phyloP scores from a whole-genome alignment of 2,888 invertebrate genomes.

The Dermolepida albohirtum region DNA sequence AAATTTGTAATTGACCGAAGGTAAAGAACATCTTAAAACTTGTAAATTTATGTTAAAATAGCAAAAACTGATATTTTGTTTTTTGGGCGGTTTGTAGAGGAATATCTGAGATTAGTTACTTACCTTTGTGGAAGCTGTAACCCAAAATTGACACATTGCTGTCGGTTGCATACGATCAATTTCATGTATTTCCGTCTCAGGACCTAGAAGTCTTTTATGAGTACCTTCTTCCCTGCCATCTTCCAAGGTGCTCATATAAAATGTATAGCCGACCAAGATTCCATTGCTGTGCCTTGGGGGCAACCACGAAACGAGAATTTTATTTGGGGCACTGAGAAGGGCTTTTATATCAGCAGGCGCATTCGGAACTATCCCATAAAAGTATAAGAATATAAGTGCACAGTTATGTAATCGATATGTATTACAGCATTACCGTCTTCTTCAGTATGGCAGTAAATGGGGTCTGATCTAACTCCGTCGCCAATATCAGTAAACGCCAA shows the following conservation, averaged over 20 bases:
- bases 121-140: constrained; percentile 81
- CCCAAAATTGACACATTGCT: constrained; percentile 79
- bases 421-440: constrained; percentile 81
- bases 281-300: constrained; percentile 89
- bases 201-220: constrained; percentile 78
- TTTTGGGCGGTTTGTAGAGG: too few relatives aligned
- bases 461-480: constrained; percentile 86
- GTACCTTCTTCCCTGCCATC: constrained; percentile 84
- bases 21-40: too few relatives aligned
- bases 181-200: constrained; percentile 78
- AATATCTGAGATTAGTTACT: constrained; percentile 31
- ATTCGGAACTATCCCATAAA: constrained; percentile 78
- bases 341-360: constrained; percentile 93
- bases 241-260: constrained; percentile 85
- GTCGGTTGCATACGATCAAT: constrained; percentile 74
- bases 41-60: too few relatives aligned
- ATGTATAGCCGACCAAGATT: constrained; percentile 82
- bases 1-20: too few relatives aligned
- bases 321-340: constrained; percentile 85
- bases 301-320: constrained; percentile 90
- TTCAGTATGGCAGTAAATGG: constrained; percentile 88
- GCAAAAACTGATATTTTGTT: too few relatives aligned
- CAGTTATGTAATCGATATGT: constrained; percentile 31
- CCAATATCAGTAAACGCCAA: constrained; percentile 90
- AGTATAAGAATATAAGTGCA: constrained; percentile 8